These are phyloP conservation scores for Anseranas semipalmata DNA, from an alignment of 2,113 vertebrate genomes.

Conservation along the genomic window DNA sequence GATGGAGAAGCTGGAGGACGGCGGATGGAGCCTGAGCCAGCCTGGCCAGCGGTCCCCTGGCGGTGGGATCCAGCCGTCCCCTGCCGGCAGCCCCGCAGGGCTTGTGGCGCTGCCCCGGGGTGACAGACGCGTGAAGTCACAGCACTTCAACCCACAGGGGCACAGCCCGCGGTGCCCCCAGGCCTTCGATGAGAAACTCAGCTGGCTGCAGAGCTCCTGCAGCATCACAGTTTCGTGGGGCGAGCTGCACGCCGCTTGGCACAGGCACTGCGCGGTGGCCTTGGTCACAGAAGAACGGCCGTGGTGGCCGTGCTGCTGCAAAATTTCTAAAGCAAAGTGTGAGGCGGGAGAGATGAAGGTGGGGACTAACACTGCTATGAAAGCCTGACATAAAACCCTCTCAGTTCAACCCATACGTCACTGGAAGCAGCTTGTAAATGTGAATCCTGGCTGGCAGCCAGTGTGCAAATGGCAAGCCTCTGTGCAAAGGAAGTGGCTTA, in stretches of 20 bases:
- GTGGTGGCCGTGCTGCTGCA: rapidly evolving
- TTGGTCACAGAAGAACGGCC: background rate
- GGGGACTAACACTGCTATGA: background rate
- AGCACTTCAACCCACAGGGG: background rate
- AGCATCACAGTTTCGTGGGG: background rate
- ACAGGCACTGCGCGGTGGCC: background rate
- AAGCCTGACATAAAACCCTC: background rate
- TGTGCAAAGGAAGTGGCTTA: background rate
- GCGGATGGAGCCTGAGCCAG: background rate
- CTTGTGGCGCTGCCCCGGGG: background rate
- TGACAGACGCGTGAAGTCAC: background rate
- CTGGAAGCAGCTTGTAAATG: slow-evolving; percentile 3
- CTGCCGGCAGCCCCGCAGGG: slow-evolving; percentile 1
- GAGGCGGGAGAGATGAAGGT: background rate
- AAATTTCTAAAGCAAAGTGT: background rate
- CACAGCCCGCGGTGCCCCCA: background rate
- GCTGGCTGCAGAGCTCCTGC: rapidly evolving
- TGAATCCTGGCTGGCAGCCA: slow-evolving; percentile 33
- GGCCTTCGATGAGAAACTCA: rapidly evolving
- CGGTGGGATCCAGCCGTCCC: background rate
- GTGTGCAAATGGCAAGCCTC: background rate
- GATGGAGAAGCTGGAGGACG: background rate
- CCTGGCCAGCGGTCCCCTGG: background rate
- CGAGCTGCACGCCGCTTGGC: rapidly evolving
- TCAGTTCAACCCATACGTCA: background rate